Evolutionary conservation across 1,140 invertebrate species (phyloP), one percentile per base, ranked within the genome.

Genomic region (Mya arenaria): DNA sequence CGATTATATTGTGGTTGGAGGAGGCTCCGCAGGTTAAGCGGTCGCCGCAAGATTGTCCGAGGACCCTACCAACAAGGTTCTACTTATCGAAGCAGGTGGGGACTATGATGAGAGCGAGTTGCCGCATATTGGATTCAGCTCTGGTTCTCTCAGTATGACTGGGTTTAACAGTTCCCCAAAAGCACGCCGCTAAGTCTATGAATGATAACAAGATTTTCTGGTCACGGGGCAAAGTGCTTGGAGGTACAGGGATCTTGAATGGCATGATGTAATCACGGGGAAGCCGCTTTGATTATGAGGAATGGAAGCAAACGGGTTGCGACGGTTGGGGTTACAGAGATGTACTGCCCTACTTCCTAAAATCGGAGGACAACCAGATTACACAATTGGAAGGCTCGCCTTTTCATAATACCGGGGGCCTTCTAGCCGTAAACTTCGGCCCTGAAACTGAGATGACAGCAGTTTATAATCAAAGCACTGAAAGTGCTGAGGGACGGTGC

Each of bases 251-350:
- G 4, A 96, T 98, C 0, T 93, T 99, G 0, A 99, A 99, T 90
- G 98, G 98, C 89, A 99, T 99, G 98, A 93, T 98, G 0, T 99
- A 99, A 88, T 93, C 99, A 0, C 94, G 98, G 23, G 98, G 98
- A 0, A 98, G 98, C 89, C 95, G 95, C 82, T 95, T 95, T 79
- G 98, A 99, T 90, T 99, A 99, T 90, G 97, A 99, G 87, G 94
- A 94, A 8, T 99, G 98, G 98, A 97, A 97, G 89, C 92, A 95
- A 0, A 90, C 96, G 28, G 98, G 98, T 0, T 98, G 98, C 89
- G 94, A 95, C 0, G 97, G 97, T 6, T 99, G 98, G 98, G 95
- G 96, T 1, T 97, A 95, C 84, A 94, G 96, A 69, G 96, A 97
- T 48, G 95, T 96, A 0, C 90, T 98, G 0, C 96, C 97, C 58